phyloP scores from a whole-genome alignment of 2,797 vertebrate species.

The Acropternis orthonyx region DNA sequence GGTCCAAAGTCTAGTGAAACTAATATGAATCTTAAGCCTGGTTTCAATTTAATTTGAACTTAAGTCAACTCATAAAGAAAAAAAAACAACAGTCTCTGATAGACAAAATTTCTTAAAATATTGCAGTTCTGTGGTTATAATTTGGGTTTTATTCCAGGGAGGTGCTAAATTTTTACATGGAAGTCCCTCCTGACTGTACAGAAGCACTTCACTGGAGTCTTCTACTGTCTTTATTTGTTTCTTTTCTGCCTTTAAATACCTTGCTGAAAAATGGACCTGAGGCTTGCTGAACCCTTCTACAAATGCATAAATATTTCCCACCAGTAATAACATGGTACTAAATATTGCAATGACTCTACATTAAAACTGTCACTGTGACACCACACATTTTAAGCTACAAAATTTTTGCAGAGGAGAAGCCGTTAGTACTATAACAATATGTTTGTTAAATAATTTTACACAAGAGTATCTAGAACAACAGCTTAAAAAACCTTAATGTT shows the following conservation, averaged over 20 bases:
- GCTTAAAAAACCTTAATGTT: not conserved
- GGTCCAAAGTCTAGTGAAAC: not conserved
- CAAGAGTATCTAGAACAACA: not conserved
- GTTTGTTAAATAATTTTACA: not conserved
- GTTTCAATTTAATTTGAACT: not conserved
- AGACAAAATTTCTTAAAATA: not conserved
- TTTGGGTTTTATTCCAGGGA: not conserved
- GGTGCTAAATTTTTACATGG: not conserved
- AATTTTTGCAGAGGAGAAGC: not conserved
- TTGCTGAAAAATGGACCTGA: not conserved
- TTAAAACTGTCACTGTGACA: not conserved
- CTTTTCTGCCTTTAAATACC: not conserved
- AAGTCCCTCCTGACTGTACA: not conserved
- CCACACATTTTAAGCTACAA: not conserved
- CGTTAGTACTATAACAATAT: not conserved
- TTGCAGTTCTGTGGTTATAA: not conserved
- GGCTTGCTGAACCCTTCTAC: not conserved
- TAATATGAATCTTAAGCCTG: not conserved
- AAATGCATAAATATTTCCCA: conserved; percentile 8
- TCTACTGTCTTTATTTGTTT: not conserved
- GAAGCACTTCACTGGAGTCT: not conserved
- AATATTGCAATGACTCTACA: not conserved
- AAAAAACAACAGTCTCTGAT: not conserved
- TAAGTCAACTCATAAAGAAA: not conserved
- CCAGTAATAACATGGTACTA: not conserved